phyloP scores from a whole-genome alignment of 1,140 invertebrate species.

The Calycopis cecrops region DNA sequence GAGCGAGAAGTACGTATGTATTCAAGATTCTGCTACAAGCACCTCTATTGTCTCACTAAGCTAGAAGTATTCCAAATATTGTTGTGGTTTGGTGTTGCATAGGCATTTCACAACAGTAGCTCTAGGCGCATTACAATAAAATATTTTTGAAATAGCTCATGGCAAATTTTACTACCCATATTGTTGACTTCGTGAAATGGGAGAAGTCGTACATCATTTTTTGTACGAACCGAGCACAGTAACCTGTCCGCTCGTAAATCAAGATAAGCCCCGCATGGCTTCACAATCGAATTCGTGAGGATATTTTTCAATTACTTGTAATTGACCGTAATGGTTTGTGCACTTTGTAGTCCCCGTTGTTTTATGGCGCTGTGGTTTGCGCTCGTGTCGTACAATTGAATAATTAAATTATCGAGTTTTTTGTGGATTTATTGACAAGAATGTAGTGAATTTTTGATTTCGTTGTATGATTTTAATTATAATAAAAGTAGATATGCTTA shows the following conservation, averaged over 20 bases:
- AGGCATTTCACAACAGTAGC: too few species aligned
- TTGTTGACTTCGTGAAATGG: neutral
- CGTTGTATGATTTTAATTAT: too few species aligned
- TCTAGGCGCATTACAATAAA: too few species aligned
- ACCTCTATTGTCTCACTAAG: too few species aligned
- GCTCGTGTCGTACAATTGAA: neutral
- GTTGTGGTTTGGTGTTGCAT: too few species aligned
- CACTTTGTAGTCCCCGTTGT: constrained; percentile 6
- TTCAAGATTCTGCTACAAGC: too few species aligned
- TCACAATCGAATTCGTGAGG: constrained; percentile 59
- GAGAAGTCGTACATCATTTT: neutral
- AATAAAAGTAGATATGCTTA: too few species aligned
- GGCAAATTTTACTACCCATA: neutral
- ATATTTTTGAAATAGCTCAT: neutral
- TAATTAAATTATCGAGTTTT: too few species aligned
- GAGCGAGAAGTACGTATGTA: too few species aligned
- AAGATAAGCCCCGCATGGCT: constrained; percentile 42
- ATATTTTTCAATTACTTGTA: constrained; percentile 64
- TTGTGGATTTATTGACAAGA: too few species aligned
- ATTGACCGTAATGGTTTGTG: constrained; percentile 55
- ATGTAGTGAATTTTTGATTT: too few species aligned
- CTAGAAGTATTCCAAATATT: too few species aligned
- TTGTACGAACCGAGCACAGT: constrained; percentile 19
- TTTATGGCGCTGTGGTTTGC: neutral
- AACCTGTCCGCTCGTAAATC: constrained; percentile 27